These are phyloP conservation scores for Ophion costatus DNA, from an alignment of 2,888 invertebrate genomes.

Conservation along the genomic window DNA sequence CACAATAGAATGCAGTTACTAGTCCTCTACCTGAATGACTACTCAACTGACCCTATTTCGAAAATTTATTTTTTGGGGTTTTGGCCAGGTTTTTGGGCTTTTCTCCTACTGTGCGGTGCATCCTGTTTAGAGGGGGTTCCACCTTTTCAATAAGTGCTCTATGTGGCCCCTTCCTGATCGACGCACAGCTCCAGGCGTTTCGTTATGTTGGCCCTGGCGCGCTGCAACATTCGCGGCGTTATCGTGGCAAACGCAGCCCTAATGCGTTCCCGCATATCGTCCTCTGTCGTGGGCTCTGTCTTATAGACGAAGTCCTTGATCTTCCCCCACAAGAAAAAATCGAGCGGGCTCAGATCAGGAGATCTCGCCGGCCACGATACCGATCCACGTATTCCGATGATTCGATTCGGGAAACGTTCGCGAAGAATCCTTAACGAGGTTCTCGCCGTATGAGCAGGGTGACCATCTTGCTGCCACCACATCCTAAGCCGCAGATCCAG, in stretches of 20 bases:
- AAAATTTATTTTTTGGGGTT: too few relatives aligned
- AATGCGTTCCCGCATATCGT: conserved; percentile 13
- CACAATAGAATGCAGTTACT: too few relatives aligned
- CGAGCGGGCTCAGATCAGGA: conserved; percentile 27
- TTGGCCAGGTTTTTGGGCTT: too few relatives aligned
- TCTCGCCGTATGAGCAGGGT: conserved; percentile 30
- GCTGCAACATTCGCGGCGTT: background rate
- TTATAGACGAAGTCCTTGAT: conserved; percentile 14
- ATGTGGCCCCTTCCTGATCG: background rate
- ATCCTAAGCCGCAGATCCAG: conserved; percentile 31
- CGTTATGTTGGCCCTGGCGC: background rate
- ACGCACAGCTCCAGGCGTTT: background rate
- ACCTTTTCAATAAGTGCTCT: background rate
- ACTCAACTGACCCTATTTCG: too few relatives aligned
- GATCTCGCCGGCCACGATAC: conserved; percentile 17
- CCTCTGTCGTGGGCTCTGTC: background rate
- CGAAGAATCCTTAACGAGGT: background rate
- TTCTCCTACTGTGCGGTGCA: too few relatives aligned
- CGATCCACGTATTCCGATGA: conserved; percentile 5
- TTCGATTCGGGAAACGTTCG: too few relatives aligned
- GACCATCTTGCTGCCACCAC: conserved; percentile 53
- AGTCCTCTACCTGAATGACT: too few relatives aligned
- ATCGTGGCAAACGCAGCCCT: background rate
- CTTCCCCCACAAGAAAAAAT: conserved; percentile 29
- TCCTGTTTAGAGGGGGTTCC: too few relatives aligned